Evolutionary conservation across 2,888 invertebrate genomes (phyloP).

Genomic region (Apodemia duryi): DNA sequence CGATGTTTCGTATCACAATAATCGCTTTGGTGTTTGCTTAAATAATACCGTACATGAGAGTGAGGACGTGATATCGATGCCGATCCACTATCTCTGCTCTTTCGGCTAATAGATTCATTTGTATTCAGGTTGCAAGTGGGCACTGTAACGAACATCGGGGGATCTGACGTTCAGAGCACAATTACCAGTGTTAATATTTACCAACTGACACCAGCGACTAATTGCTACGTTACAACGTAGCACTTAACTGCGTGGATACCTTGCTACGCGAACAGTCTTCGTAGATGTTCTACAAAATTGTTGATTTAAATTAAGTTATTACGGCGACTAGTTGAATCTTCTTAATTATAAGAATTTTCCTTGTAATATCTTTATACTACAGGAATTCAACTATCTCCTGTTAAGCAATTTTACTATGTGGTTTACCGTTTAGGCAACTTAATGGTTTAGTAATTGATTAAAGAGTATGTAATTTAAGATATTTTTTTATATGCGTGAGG

Average conservation of each 20-base stretch:
- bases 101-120: slow-evolving; percentile 75
- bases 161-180: slow-evolving; percentile 71
- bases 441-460: too few relatives aligned
- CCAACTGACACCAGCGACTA: slow-evolving; percentile 71
- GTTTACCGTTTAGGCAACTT: too few relatives aligned
- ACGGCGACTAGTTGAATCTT: slow-evolving; percentile 20
- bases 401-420: too few relatives aligned
- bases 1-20: slow-evolving; percentile 22
- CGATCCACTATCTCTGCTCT: slow-evolving; percentile 64
- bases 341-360: too few relatives aligned
- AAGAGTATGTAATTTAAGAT: too few relatives aligned
- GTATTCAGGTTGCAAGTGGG: slow-evolving; percentile 72
- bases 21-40: slow-evolving; percentile 37
- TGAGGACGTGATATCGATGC: slow-evolving; percentile 55
- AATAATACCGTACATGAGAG: slow-evolving; percentile 38
- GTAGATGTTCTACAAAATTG: slow-evolving; percentile 17
- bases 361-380: too few relatives aligned
- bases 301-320: neutral
- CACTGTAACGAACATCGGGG: slow-evolving; percentile 73
- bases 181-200: slow-evolving; percentile 78
- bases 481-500: too few relatives aligned
- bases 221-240: slow-evolving; percentile 58
- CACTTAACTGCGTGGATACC: slow-evolving; percentile 27
- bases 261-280: slow-evolving; percentile 9
- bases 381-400: too few relatives aligned